These are phyloP conservation scores for Hymenopus coronatus DNA, from an alignment of 2,888 invertebrate genomes.

Conservation along the genomic window DNA sequence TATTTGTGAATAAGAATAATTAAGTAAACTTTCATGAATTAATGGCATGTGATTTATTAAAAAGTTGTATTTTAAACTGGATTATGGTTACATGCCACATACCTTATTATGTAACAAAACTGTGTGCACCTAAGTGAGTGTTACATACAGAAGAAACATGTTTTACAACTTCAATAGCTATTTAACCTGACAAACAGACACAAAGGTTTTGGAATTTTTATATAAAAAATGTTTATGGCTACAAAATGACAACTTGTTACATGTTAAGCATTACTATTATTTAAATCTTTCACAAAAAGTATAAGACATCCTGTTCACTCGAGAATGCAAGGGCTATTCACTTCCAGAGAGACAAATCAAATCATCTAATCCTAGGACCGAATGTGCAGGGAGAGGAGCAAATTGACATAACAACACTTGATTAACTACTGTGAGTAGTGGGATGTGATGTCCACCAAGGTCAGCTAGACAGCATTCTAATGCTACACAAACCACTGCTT, in stretches of 20 bases:
- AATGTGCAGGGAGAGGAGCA: neutral
- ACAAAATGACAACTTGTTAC: neutral
- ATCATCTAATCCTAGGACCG: neutral
- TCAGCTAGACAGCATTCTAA: neutral
- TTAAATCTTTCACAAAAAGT: neutral
- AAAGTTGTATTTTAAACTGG: no score
- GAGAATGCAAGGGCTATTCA: neutral
- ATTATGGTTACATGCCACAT: no score
- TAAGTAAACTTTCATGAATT: no score
- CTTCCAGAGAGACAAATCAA: neutral
- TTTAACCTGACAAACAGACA: no score
- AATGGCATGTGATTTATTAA: no score
- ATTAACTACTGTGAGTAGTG: neutral
- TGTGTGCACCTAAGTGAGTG: no score
- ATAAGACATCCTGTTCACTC: neutral
- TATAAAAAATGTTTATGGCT: neutral
- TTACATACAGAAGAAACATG: no score
- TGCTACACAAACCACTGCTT: neutral
- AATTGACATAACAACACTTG: conserved; percentile 16
- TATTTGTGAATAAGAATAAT: no score
- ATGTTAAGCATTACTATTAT: neutral
- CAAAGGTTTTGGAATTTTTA: neutral
- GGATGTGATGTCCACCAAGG: conserved; percentile 12
- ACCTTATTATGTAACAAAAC: no score
- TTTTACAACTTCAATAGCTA: no score